Percentiles rank a stretch among this genome's conserved stretches.
Evolutionary conservation across 92 coral and sea anemone genomes (phyloP).

Genomic region (Epizoanthus fatuus): DNA sequence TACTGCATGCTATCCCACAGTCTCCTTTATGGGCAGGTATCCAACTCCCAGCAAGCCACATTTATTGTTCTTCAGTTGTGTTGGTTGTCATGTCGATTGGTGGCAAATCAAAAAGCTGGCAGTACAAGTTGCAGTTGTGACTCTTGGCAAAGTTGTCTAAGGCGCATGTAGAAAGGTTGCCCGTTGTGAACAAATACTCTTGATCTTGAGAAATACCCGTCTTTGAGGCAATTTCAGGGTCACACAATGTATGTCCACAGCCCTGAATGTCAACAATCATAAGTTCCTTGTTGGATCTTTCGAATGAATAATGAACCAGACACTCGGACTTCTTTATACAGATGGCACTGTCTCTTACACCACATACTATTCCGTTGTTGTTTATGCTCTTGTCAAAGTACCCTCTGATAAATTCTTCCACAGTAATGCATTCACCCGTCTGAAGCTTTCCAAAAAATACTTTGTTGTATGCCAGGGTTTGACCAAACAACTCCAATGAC

Average conservation of each 20-base stretch:
- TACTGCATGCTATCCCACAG: too few species aligned
- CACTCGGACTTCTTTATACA: slow-evolving; percentile 43
- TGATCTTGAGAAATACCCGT: too few species aligned
- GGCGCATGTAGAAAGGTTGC: not conserved
- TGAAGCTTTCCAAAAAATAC: slow-evolving; percentile 19
- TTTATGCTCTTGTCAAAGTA: not conserved
- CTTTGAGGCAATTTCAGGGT: not conserved
- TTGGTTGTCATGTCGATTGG: too few species aligned
- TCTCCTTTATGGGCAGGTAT: too few species aligned
- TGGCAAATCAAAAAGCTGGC: slow-evolving; percentile 5
- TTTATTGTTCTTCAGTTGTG: too few species aligned
- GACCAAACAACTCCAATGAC: slow-evolving; percentile 13
- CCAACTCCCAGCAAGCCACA: too few species aligned
- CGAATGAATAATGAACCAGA: slow-evolving; percentile 35
- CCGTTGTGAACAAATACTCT: too few species aligned
- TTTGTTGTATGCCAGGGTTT: slow-evolving; percentile 26
- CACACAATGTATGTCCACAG: slow-evolving; percentile 35
- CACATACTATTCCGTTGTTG: slow-evolving; percentile 25
- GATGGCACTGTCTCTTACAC: not conserved
- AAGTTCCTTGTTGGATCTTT: slow-evolving; percentile 43
- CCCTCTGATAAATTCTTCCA: slow-evolving; percentile 32
- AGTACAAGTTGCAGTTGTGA: not conserved
- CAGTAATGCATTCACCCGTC: slow-evolving; percentile 12
- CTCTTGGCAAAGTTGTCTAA: not conserved
- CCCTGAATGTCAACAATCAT: slow-evolving; percentile 49